Evolutionary conservation across 2,113 vertebrate genomes (phyloP), one percentile per base, ranked within the genome.

Genomic region (Cygnus atratus): DNA sequence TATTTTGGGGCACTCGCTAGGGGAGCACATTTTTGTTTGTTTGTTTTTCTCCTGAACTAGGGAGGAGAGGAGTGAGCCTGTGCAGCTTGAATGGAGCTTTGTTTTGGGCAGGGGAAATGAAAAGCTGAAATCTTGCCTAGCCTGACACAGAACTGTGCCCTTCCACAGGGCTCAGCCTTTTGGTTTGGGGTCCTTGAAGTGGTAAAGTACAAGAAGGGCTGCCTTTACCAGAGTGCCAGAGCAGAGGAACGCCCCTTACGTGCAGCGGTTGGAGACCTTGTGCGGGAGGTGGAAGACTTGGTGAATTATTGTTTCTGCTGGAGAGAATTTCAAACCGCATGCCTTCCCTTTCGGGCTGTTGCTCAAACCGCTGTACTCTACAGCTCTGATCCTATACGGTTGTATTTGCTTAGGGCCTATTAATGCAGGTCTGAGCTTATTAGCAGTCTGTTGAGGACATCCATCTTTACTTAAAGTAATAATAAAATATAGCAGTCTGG

Each of bases 21-120:
- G 63, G 63, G 31, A 71, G 24, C n/a, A 46, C 41, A 35, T 46
- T 84, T 96, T 74, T 93, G 59, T 92, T 96, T 94, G 57, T 93
- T 94, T 92, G 76, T 50, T 93, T 95, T 96, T 57, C 84, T 89
- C 12, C 48, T 66, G 87, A 82, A 22, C 10, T 58, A 41, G 21
- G 39, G 70, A 93, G 76, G 46, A 75, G 33, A 46, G 9, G 9
- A 10, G 2, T 24, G 20, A 84, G 37, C 57, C 43, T 70, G 55
- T 81, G 58, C 70, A 76, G 70, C 58, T 88, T 95, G 81, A 95
- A 92, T 22, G 11, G 88, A 93, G 48, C 33, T 91, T 82, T 96
- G 66, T 93, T 95, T 95, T 91, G 54, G 52, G 15, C 21, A 79
- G 54, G 87, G 67, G 77, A 87, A 93, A 75, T 72, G 52, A 74